These are phyloP conservation scores for Fistularia commersonii DNA, from an alignment of 2,797 vertebrate species.

Conservation along the genomic window DNA sequence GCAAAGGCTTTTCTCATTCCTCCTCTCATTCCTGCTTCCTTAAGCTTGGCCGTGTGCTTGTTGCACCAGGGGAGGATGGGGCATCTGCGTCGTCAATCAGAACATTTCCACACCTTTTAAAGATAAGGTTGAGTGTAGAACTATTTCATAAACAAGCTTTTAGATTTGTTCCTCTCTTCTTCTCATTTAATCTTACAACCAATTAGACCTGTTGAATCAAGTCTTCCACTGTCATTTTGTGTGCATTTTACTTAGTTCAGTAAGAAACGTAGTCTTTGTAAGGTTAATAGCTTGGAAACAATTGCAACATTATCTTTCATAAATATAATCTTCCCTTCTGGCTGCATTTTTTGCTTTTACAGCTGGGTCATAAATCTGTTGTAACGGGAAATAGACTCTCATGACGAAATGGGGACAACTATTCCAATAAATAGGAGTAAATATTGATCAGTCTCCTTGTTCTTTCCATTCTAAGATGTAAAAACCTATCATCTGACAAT, in stretches of 20 bases:
- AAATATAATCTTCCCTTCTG: background rate
- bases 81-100: constrained; percentile 56
- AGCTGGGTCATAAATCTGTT: constrained; percentile 5
- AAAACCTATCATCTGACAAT: constrained; percentile 55
- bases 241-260: background rate
- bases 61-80: constrained; percentile 39
- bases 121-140: constrained; percentile 36
- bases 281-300: background rate
- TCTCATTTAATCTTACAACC: background rate
- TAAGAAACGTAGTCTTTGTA: background rate
- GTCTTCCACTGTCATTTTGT: background rate
- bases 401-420: constrained; percentile 20
- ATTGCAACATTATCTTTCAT: background rate
- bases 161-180: constrained; percentile 14
- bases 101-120: constrained; percentile 35
- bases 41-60: constrained; percentile 55
- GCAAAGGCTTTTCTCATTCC: constrained; percentile 58
- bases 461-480: constrained; percentile 45
- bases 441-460: constrained; percentile 53
- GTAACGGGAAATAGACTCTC: constrained; percentile 1
- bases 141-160: constrained; percentile 26
- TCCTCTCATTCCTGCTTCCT: constrained; percentile 53
- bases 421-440: constrained; percentile 52
- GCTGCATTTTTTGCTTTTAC: background rate
- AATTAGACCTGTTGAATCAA: background rate